A percentile compares a stretch with the other conserved stretches of the same genome.
phyloP scores from a whole-genome alignment of 2,113 vertebrate species.

The Trogon melanurus region DNA sequence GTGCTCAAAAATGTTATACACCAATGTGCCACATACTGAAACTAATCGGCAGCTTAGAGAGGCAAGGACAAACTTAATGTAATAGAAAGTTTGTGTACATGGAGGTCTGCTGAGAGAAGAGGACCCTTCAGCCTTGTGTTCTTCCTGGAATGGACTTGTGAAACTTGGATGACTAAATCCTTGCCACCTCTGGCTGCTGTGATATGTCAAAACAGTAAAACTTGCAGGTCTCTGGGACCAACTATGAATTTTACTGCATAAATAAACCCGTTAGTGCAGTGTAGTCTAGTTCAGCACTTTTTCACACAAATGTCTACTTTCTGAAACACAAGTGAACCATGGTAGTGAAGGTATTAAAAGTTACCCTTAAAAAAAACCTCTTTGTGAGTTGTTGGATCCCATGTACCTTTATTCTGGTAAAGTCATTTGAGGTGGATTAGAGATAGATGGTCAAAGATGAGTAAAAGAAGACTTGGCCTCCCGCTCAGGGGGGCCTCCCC shows the following conservation, averaged over 20 bases:
- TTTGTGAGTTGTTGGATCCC: neutral
- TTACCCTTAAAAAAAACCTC: neutral
- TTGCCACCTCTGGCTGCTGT: neutral
- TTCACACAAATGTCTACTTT: neutral
- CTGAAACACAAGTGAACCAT: neutral
- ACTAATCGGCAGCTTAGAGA: neutral
- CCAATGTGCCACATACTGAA: neutral
- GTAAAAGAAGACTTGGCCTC: neutral
- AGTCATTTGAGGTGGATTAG: neutral
- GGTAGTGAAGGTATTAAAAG: neutral
- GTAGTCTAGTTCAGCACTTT: neutral
- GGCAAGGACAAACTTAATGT: neutral
- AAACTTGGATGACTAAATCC: neutral
- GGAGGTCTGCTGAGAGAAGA: neutral
- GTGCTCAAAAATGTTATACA: neutral
- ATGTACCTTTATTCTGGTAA: too few species aligned
- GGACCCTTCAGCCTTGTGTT: neutral
- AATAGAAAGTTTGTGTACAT: neutral
- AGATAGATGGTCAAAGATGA: neutral
- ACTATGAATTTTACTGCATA: neutral
- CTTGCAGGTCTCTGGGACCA: neutral
- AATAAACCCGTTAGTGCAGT: neutral
- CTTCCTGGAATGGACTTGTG: neutral
- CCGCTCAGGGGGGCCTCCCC: too few species aligned
- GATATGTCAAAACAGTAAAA: neutral